Conservation (phyloP, 1,140 invertebrate species). For the Diachasma alloeum region DNA sequence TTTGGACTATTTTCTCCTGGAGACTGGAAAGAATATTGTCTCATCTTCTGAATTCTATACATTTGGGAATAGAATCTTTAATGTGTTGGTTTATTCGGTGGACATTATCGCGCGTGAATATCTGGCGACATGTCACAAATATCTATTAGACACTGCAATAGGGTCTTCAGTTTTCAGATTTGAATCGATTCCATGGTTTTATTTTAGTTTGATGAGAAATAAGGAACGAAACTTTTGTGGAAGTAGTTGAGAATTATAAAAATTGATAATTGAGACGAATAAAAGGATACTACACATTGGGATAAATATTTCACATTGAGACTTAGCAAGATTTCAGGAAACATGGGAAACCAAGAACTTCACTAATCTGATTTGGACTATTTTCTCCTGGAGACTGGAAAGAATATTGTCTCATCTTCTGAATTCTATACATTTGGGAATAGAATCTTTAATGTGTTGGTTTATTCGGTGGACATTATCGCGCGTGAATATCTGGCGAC, state of each 20-base stretch:
- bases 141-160: neutral
- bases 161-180: too few relatives aligned
- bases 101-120: neutral
- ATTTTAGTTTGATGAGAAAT: too few relatives aligned
- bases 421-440: neutral
- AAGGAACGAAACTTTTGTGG: too few relatives aligned
- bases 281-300: too few relatives aligned
- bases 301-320: too few relatives aligned
- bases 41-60: neutral
- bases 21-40: neutral
- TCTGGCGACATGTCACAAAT: neutral
- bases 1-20: slow-evolving; percentile 40
- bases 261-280: too few relatives aligned
- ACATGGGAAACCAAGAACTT: too few relatives aligned
- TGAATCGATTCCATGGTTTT: too few relatives aligned
- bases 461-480: neutral
- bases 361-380: slow-evolving; percentile 38
- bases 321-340: too few relatives aligned
- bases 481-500: neutral
- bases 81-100: neutral
- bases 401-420: neutral
- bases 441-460: neutral
- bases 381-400: slow-evolving; percentile 30
- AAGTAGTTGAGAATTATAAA: too few relatives aligned
- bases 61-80: neutral